These are phyloP conservation scores for Vidua chalybeata DNA, from an alignment of 2,113 vertebrate genomes.

Conservation along the genomic window DNA sequence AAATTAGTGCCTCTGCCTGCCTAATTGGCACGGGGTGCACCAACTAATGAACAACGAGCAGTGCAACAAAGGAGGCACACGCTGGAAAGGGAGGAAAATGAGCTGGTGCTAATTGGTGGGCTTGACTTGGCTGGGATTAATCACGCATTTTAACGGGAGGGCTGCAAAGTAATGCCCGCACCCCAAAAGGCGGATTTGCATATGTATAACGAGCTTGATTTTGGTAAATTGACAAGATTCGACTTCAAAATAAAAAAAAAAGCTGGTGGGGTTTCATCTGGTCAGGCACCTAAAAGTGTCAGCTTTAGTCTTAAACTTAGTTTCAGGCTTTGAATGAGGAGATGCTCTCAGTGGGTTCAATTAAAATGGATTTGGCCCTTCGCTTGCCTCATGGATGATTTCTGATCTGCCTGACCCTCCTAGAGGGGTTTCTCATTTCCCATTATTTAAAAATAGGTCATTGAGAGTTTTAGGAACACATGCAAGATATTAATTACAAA, in stretches of 20 bases:
- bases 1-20: slow-evolving; percentile 24
- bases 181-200: not conserved
- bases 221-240: not conserved
- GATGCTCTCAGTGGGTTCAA: not conserved
- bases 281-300: not conserved
- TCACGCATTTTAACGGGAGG: not conserved
- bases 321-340: not conserved
- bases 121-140: not conserved
- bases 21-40: slow-evolving; percentile 14
- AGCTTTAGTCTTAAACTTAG: not conserved
- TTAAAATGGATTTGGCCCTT: not conserved
- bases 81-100: not conserved
- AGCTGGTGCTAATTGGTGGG: slow-evolving; percentile 8
- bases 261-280: not conserved
- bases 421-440: not conserved
- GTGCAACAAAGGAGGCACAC: not conserved
- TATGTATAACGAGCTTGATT: fast-evolving
- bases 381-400: not conserved
- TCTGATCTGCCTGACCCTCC: slow-evolving; percentile 7
- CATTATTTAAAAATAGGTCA: slow-evolving; percentile 26
- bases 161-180: not conserved
- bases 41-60: not conserved
- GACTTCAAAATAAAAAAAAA: not conserved
- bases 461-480: not conserved
- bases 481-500: not conserved